These are phyloP conservation scores for Sebastes schlegelii DNA, from an alignment of 2,113 vertebrate species.

Conservation along the genomic window DNA sequence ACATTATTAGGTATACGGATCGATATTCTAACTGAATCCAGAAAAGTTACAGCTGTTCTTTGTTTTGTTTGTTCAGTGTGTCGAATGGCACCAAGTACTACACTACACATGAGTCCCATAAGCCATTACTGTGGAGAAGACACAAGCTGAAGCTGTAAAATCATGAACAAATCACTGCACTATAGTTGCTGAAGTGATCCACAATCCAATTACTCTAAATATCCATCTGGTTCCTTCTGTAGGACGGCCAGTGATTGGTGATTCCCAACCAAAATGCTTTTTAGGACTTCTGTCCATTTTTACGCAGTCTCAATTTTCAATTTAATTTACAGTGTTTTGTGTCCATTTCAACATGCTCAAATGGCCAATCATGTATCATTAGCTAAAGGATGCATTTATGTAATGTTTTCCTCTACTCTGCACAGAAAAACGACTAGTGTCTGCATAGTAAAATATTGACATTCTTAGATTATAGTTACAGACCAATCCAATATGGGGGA, in stretches of 20 bases:
- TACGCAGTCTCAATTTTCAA: background rate
- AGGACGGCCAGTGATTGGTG: background rate
- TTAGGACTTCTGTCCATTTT: background rate
- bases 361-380: background rate
- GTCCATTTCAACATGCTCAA: background rate
- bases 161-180: background rate
- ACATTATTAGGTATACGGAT: background rate
- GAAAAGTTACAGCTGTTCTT: background rate
- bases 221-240: background rate
- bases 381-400: background rate
- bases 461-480: background rate
- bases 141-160: background rate
- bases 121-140: background rate
- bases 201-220: background rate
- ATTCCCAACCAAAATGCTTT: background rate
- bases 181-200: background rate
- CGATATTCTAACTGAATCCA: background rate
- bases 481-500: background rate
- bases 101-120: background rate
- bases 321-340: background rate
- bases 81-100: background rate
- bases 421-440: background rate
- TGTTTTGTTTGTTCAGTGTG: background rate
- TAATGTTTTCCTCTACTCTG: background rate
- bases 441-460: background rate